Percentiles rank a stretch among this genome's conserved stretches.
Conservation (phyloP, 1,140 invertebrate species). For the Brachystomella parvula region DNA sequence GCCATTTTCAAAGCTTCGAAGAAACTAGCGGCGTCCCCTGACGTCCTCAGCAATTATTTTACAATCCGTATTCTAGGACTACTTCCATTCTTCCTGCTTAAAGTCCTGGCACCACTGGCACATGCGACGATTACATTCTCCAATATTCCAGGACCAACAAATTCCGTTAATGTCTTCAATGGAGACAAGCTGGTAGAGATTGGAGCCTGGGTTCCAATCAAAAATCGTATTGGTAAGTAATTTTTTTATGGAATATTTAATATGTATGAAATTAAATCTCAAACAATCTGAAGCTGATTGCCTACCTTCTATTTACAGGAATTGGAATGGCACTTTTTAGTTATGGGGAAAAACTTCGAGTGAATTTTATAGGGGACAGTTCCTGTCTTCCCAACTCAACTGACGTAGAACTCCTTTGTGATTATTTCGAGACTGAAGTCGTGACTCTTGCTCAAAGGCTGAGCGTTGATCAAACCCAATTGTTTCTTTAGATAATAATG, state of each 20-base stretch:
- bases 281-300: neutral
- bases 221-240: conserved; percentile 15
- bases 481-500: neutral
- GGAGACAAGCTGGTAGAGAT: conserved; percentile 25
- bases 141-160: conserved; percentile 21
- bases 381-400: neutral
- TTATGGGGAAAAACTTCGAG: neutral
- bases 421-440: conserved; percentile 5
- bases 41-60: conserved; percentile 23
- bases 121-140: conserved; percentile 21
- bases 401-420: neutral
- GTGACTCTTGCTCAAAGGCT: neutral
- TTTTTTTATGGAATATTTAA: no score
- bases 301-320: neutral
- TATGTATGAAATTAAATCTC: no score
- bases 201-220: conserved; percentile 27
- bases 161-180: conserved; percentile 15
- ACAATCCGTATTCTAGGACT: conserved; percentile 22
- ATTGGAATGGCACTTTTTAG: conserved; percentile 7
- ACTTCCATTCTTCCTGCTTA: conserved; percentile 11
- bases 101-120: conserved; percentile 12
- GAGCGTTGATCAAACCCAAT: neutral
- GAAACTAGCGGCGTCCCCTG: conserved; percentile 10
- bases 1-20: conserved; percentile 8
- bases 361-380: conserved; percentile 3